Base-by-base conservation (phyloP, 2,113 vertebrate species). In the Marmota flaviventris region DNA sequence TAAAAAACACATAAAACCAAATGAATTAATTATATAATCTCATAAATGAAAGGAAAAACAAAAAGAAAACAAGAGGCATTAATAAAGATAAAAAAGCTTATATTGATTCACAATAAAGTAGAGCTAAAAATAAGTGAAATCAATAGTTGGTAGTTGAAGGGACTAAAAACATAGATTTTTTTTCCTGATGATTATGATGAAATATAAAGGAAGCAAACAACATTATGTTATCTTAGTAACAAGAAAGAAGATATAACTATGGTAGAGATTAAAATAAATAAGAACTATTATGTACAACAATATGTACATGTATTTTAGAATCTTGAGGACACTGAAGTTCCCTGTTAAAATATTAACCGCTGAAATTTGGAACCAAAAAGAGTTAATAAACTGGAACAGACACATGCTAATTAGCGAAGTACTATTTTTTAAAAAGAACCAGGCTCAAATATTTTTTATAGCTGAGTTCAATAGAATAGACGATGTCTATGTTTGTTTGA, bases 61-160 rank as follows among this genome's bases (percentile, higher is more conserved):
- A 63, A 91, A 78, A 56, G 39, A 69, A 94, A 85, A 16, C 7
- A 56, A 70, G 34, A 75, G 37, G n/a, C n/a, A 69, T 79, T 39
- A 92, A 58, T 81, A 84, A 91, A 81, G 86, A 91, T 39, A 84
- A 90, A 96, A 45, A 91, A 42, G 56, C 9, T 93, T 56, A 34
- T 27, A 77, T 29, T 24, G 37, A 91, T 94, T 58, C 73, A 88
- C 39, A 65, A 51, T 58, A 85, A 93, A 85, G 91, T 13, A 83
- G 73, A 79, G 25, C 4, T 27, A 9, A 65, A 95, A 70, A 89
- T 93, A 89, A 93, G 91, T 11, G 65, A 65, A 89, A 86, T 76
- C 42, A 88, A 81, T 91, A 72, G 53, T 78, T 89, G 37, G 27
- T 87, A 79, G 29, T 61, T 69, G 22, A 95, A 76, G 56, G 45